Base-by-base conservation (phyloP, 2,888 invertebrate genomes). In the Dermolepida albohirtum region DNA sequence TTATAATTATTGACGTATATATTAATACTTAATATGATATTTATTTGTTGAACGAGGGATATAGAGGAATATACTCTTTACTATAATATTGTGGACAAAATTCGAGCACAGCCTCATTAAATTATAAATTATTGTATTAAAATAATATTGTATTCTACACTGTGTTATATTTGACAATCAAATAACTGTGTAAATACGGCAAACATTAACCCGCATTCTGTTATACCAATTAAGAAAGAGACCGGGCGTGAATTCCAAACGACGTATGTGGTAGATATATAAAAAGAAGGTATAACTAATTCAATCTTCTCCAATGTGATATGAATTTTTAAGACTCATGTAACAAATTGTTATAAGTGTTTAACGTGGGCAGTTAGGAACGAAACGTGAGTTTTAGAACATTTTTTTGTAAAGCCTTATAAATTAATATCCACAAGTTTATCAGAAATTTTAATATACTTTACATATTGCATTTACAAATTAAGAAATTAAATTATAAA, bases 1-100 rank as follows among this genome's bases (percentile, higher is more conserved):
- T 69, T 66, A 64, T 66, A 67, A 65, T 68, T 68, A 65, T 51
- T 65, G 65, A 68, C 44, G 51, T 65, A 59, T 68, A 65, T 68
- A 64, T 54, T 59, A 67, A 41, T 41, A 54, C 52, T 44, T 65
- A 57, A 57, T 68, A 68, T 57, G 49, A 68, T 47, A 64, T 64
- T 68, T 68, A 39, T 63, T 68, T 64, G 68, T 68, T 64, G 43
- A 64, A 64, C 22, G 68, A 63, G 55, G 68, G 62, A 67, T 64
- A 64, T 64, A 54, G 64, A 68, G 67, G 67, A 68, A 64, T 55
- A 40, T 34, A 50, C 65, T 54, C 34, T 67, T 47, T 43, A 52
- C 29, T 12, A 34, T 16, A 50, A 67, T 27, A 22, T 63, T 55
- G 63, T 47, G 57, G 17, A 27, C 11, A 27, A 16, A 16, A 63